Percentiles rank a stretch among this genome's conserved stretches.
Evolutionary conservation across 2,888 invertebrate species (phyloP).

Genomic region (Ophraella communa): DNA sequence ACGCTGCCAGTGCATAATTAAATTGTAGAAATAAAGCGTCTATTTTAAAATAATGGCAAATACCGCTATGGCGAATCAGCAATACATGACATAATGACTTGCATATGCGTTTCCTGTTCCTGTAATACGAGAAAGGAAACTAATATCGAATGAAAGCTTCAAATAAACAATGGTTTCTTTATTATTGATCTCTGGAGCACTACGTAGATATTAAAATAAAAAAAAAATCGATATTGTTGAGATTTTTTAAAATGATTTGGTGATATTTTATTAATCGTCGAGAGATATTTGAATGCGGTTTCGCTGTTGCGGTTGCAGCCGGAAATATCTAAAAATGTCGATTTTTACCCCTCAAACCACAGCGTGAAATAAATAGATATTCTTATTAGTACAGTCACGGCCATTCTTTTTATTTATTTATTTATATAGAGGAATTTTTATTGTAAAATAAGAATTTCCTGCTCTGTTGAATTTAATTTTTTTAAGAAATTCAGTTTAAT

Average conservation of each 20-base stretch:
- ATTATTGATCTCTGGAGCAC: not conserved
- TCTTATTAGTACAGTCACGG: not conserved
- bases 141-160: not conserved
- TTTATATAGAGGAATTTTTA: not conserved
- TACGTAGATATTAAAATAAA: too few species aligned
- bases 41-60: not conserved
- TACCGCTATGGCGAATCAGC: not conserved
- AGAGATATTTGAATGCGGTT: not conserved
- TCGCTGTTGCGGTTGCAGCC: not conserved
- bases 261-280: not conserved
- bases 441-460: too few species aligned
- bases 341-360: not conserved
- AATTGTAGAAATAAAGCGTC: not conserved
- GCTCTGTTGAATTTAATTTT: too few species aligned
- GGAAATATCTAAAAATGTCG: too few species aligned
- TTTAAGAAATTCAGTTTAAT: too few species aligned
- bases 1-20: not conserved
- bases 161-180: not conserved
- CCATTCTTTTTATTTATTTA: not conserved
- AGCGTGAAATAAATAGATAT: not conserved
- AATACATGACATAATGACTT: not conserved
- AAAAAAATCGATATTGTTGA: too few species aligned
- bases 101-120: slow-evolving; percentile 2
- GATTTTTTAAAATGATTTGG: not conserved
- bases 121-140: not conserved